A percentile compares a stretch with the other conserved stretches of the same genome.
Evolutionary conservation across 2,113 vertebrate genomes (phyloP).

Genomic region (Cheirogaleus medius): DNA sequence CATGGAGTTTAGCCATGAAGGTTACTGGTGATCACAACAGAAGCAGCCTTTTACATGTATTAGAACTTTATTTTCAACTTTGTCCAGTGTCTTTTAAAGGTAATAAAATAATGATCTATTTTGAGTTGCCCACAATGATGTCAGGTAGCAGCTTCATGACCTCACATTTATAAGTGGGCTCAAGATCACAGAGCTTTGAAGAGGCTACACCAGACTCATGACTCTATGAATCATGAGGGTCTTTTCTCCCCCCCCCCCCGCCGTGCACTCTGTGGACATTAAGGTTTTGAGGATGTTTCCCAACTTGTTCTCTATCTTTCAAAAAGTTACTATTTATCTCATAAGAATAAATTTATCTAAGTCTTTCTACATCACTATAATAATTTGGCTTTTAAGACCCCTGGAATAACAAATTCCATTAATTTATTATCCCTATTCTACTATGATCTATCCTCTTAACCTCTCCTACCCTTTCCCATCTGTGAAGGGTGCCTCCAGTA

Average conservation of each 20-base stretch:
- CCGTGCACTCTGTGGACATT: not conserved
- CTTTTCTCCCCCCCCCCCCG: not conserved
- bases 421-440: not conserved
- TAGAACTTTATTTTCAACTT: not conserved
- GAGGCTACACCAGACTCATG: not conserved
- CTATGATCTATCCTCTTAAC: not conserved
- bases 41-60: not conserved
- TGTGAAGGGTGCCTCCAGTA: not conserved
- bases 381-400: not conserved
- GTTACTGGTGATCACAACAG: accelerated
- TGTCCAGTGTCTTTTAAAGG: not conserved
- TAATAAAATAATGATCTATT: not conserved
- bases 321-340: not conserved
- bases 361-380: not conserved
- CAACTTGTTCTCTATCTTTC: not conserved
- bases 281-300: not conserved
- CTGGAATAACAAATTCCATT: not conserved
- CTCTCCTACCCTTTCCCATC: not conserved
- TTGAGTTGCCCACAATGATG: not conserved
- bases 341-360: not conserved
- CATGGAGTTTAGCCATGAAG: not conserved
- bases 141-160: not conserved
- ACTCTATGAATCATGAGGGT: not conserved
- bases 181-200: not conserved
- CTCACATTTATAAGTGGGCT: not conserved